phyloP scores from a whole-genome alignment of 2,113 vertebrate species.

The Lates calcarifer region DNA sequence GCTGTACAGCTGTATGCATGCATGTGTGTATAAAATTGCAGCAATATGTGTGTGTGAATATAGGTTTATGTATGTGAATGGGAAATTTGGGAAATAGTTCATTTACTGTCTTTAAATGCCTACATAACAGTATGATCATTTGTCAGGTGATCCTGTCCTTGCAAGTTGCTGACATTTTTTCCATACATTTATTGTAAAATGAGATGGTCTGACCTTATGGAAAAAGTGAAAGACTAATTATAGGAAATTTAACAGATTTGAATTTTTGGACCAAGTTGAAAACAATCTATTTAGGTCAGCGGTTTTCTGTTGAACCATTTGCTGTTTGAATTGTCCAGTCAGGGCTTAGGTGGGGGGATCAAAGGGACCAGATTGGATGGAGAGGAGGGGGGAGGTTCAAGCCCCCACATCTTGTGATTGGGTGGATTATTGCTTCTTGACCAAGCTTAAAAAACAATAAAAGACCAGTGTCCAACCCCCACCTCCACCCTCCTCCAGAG shows the following conservation, averaged over 20 bases:
- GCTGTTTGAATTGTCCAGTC: conserved; percentile 50
- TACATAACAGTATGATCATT: not conserved
- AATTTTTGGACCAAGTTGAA: not conserved
- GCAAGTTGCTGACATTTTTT: conserved; percentile 7
- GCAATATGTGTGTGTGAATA: conserved; percentile 25
- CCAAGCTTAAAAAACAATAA: conserved; percentile 59
- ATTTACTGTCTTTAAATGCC: conserved; percentile 45
- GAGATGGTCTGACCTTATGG: not conserved
- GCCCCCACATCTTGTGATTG: conserved; percentile 54
- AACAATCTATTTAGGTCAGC: conserved; percentile 48
- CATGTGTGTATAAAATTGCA: conserved; percentile 52
- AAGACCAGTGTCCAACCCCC: not conserved
- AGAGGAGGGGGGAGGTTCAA: conserved; percentile 22
- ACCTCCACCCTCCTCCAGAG: not conserved
- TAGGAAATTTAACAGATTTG: conserved; percentile 18
- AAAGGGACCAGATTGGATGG: conserved; percentile 52
- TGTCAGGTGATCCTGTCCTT: conserved; percentile 9
- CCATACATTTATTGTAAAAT: conserved; percentile 11
- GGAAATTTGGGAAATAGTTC: conserved; percentile 38
- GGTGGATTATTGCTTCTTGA: conserved; percentile 65
- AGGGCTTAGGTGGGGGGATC: not conserved
- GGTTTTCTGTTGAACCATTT: conserved; percentile 15
- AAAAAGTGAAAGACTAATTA: not conserved
- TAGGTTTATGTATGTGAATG: conserved; percentile 21
- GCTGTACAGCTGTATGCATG: conserved; percentile 65